These are phyloP conservation scores for Parasteatoda lunata DNA, from an alignment of 2,888 invertebrate species.

Conservation along the genomic window DNA sequence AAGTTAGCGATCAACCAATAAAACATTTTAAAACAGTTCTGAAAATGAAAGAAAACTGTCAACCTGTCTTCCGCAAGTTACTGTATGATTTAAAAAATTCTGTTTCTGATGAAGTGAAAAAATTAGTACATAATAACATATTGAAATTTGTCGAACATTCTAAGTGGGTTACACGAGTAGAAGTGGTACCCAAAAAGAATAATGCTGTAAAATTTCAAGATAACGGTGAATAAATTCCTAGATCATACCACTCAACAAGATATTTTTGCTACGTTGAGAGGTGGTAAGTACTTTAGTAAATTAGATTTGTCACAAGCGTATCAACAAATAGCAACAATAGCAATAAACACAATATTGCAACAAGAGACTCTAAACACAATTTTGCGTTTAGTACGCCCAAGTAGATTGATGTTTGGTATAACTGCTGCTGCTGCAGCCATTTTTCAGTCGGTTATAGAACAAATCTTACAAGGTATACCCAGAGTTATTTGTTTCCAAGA, in stretches of 20 bases:
- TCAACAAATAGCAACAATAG: no score
- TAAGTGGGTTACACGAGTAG: conserved; percentile 3
- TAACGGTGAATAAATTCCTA: conserved; percentile 11
- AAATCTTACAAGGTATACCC: no score
- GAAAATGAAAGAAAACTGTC: background rate
- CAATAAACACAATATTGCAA: background rate
- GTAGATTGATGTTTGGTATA: no score
- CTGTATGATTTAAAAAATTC: conserved; percentile 22
- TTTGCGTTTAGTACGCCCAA: background rate
- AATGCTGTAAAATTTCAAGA: conserved; percentile 1
- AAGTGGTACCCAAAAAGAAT: no score
- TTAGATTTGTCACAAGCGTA: no score
- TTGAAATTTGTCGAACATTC: conserved; percentile 32
- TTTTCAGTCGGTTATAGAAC: no score
- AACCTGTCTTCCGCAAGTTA: conserved; percentile 29
- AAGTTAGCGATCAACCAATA: conserved; percentile 7
- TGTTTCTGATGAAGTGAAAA: conserved; percentile 25
- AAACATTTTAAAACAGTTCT: conserved; percentile 16
- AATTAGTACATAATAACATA: background rate
- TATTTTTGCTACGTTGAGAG: no score
- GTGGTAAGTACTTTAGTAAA: no score
- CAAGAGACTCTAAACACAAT: no score
- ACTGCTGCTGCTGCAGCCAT: no score
- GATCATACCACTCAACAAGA: background rate
- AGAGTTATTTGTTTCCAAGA: no score